Conservation (phyloP, 2,113 vertebrate genomes). For the Solea solea region DNA sequence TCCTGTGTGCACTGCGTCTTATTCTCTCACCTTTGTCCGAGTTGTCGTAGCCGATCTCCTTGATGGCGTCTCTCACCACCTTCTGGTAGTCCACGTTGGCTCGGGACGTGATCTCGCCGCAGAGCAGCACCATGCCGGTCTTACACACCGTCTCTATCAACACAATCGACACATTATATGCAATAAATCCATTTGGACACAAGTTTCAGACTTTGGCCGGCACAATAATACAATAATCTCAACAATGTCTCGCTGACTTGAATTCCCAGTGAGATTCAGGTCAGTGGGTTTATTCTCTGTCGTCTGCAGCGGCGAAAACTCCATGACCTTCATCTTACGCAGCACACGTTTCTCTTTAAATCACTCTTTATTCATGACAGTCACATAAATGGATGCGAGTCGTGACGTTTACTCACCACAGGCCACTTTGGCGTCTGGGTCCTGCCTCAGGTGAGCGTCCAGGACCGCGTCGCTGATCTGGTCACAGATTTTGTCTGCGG, state of each 20-base stretch:
- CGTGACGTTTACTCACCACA: constrained; percentile 84
- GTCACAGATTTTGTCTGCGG: constrained; percentile 96
- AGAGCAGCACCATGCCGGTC: constrained; percentile 97
- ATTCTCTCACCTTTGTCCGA: constrained; percentile 90
- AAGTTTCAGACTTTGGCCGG: not conserved
- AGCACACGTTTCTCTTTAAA: not conserved
- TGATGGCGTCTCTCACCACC: constrained; percentile 92
- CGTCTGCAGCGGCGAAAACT: too few species aligned
- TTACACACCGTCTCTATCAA: constrained; percentile 93
- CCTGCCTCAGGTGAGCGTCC: constrained; percentile 93
- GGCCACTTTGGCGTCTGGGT: constrained; percentile 96
- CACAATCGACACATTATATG: not conserved
- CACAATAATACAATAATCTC: not conserved
- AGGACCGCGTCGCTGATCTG: constrained; percentile 97
- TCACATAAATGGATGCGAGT: not conserved
- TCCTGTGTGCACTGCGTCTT: too few species aligned
- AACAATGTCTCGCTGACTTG: not conserved
- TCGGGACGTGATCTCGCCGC: constrained; percentile 93
- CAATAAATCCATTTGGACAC: not conserved
- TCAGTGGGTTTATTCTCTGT: not conserved
- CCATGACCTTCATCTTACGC: too few species aligned
- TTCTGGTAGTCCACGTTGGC: constrained; percentile 95
- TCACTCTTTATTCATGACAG: not conserved
- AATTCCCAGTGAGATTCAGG: constrained; percentile 12
- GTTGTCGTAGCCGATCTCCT: constrained; percentile 93